phyloP scores from a whole-genome alignment of 2,113 vertebrate species.

The Limanda limanda region DNA sequence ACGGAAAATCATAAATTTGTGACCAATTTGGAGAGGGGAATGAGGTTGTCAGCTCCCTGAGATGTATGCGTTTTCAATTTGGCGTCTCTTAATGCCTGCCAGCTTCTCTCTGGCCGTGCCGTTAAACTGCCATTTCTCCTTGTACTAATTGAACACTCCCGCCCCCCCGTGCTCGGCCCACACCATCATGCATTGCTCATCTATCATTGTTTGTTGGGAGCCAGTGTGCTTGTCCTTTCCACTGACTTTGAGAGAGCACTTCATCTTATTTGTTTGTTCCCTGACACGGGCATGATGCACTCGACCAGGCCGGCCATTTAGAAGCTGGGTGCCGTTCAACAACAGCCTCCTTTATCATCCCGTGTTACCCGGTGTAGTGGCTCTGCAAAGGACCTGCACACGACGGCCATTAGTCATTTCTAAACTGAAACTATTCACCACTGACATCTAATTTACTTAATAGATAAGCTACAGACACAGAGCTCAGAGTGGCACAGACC shows the following conservation, averaged over 20 bases:
- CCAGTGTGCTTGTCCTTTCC: conserved; percentile 74
- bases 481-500: conserved; percentile 30
- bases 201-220: conserved; percentile 79
- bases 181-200: conserved; percentile 75
- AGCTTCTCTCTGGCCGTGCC: conserved; percentile 51
- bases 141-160: conserved; percentile 78
- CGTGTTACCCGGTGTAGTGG: conserved; percentile 43
- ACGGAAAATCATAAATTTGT: conserved; percentile 80
- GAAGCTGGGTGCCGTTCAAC: conserved; percentile 71
- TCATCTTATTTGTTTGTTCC: conserved; percentile 84
- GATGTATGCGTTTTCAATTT: conserved; percentile 80
- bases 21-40: conserved; percentile 75
- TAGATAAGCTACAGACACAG: conserved; percentile 56
- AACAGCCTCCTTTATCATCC: conserved; percentile 68
- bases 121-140: conserved; percentile 80
- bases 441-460: conserved; percentile 74
- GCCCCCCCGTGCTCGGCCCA: conserved; percentile 48
- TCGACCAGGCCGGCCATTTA: conserved; percentile 75
- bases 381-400: conserved; percentile 42
- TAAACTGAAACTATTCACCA: conserved; percentile 71
- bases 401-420: conserved; percentile 66
- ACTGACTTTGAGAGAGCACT: conserved; percentile 84
- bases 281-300: conserved; percentile 78
- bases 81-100: conserved; percentile 68
- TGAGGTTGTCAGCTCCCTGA: conserved; percentile 73